Evolutionary conservation across 2,797 vertebrate species (phyloP).

Genomic region (Synaphobranchus kaupii): DNA sequence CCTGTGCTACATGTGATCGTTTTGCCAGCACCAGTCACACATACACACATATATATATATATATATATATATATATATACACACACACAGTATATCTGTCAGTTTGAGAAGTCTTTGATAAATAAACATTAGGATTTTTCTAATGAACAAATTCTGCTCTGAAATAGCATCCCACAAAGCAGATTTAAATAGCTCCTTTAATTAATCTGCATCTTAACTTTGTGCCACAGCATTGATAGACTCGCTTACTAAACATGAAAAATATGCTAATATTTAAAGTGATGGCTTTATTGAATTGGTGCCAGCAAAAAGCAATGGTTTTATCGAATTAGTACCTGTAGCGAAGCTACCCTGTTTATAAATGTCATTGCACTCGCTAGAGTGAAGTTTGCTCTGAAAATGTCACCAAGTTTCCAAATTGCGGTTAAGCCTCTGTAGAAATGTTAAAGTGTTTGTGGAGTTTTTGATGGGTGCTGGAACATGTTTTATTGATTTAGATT

Average conservation of each 20-base stretch:
- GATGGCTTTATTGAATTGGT: constrained; percentile 60
- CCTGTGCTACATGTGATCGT: too few species aligned
- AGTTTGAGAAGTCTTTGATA: constrained; percentile 67
- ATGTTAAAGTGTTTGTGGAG: background rate
- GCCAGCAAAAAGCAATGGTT: constrained; percentile 29
- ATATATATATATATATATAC: too few species aligned
- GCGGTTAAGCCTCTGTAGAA: background rate
- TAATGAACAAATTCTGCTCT: constrained; percentile 70
- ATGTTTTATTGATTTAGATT: constrained; percentile 35
- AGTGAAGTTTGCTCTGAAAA: background rate
- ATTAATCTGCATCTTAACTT: constrained; percentile 71
- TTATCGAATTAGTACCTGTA: too few species aligned
- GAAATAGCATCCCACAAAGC: constrained; percentile 70
- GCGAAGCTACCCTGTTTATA: background rate
- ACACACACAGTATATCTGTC: too few species aligned
- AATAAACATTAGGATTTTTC: constrained; percentile 75
- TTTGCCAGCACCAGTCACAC: too few species aligned
- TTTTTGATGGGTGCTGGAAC: background rate
- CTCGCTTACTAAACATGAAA: constrained; percentile 68
- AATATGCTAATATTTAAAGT: constrained; percentile 69
- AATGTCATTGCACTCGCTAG: background rate
- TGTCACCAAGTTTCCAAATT: background rate
- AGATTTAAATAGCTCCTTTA: constrained; percentile 70
- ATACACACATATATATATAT: too few species aligned
- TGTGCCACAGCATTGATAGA: constrained; percentile 69